Evolutionary conservation across 2,113 vertebrate genomes (phyloP).

Genomic region (Macrotus californicus): DNA sequence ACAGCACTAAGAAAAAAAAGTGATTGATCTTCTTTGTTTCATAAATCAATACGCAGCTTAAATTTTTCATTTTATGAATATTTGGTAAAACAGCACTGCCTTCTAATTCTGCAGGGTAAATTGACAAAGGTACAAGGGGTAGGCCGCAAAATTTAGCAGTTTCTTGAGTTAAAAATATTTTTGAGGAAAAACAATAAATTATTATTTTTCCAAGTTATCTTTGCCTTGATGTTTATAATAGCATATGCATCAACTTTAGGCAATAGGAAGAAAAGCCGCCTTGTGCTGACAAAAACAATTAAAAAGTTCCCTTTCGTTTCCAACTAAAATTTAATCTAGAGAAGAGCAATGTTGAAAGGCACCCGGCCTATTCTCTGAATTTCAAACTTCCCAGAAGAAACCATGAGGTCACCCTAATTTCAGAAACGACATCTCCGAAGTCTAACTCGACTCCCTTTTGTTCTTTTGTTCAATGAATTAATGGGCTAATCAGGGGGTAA

Average conservation of each 20-base stretch:
- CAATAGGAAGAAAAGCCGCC: neutral
- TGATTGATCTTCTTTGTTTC: constrained; percentile 46
- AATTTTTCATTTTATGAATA: constrained; percentile 35
- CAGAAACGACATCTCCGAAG: constrained; percentile 35
- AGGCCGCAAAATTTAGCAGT: neutral
- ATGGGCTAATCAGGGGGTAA: neutral
- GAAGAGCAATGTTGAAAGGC: neutral
- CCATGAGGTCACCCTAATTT: constrained; percentile 21
- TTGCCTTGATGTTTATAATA: neutral
- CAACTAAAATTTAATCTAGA: constrained; percentile 4
- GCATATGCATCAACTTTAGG: neutral
- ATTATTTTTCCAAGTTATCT: neutral
- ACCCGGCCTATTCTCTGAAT: neutral
- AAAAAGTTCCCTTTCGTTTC: neutral
- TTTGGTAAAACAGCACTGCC: constrained; percentile 14
- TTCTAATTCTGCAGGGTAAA: neutral
- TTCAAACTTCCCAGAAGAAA: constrained; percentile 36
- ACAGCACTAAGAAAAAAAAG: constrained; percentile 23
- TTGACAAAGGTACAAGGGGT: neutral
- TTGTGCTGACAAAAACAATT: neutral
- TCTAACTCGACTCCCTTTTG: neutral
- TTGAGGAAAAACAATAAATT: constrained; percentile 23
- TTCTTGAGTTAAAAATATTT: neutral
- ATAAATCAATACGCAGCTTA: constrained; percentile 38
- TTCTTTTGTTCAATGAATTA: constrained; percentile 2